These are phyloP conservation scores for Helicoverpa zea DNA, from an alignment of 1,140 invertebrate species.

Conservation along the genomic window DNA sequence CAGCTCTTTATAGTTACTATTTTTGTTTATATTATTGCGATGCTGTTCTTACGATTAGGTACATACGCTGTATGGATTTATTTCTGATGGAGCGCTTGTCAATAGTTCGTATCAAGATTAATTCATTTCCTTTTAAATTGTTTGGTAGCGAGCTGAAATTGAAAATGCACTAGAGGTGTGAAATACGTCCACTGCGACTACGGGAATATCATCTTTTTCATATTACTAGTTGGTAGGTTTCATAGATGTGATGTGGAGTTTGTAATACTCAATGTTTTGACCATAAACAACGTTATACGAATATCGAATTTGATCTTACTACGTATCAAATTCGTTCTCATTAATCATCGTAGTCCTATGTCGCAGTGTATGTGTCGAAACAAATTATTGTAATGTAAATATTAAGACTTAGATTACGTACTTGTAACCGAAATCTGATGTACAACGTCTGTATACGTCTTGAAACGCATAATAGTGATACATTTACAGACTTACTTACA, in stretches of 20 bases:
- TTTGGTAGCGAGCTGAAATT: slow-evolving; percentile 20
- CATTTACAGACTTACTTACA: slow-evolving; percentile 53
- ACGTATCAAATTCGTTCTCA: slow-evolving; percentile 22
- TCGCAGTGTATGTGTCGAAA: slow-evolving; percentile 52
- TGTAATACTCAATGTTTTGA: slow-evolving; percentile 46
- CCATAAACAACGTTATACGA: slow-evolving; percentile 39
- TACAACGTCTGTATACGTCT: slow-evolving; percentile 85
- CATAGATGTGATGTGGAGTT: slow-evolving; percentile 27
- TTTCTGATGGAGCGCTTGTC: slow-evolving; percentile 35
- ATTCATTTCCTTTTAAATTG: slow-evolving; percentile 34
- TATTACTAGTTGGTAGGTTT: slow-evolving; percentile 38
- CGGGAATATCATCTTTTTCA: slow-evolving; percentile 33
- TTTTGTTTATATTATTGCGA: slow-evolving; percentile 54
- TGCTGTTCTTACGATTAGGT: slow-evolving; percentile 40
- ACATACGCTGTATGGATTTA: slow-evolving; percentile 30
- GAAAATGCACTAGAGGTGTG: slow-evolving; percentile 38
- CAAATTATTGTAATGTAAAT: slow-evolving; percentile 73
- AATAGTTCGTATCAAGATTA: slow-evolving; percentile 34
- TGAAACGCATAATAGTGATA: slow-evolving; percentile 70
- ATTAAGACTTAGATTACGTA: slow-evolving; percentile 69
- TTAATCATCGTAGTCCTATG: slow-evolving; percentile 3
- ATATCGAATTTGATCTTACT: slow-evolving; percentile 6
- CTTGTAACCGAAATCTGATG: slow-evolving; percentile 80
- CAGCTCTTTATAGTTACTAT: slow-evolving; percentile 63
- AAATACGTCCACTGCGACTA: slow-evolving; percentile 41